Conservation (phyloP, 1,140 invertebrate genomes). For the Rhyacophila brunnea region DNA sequence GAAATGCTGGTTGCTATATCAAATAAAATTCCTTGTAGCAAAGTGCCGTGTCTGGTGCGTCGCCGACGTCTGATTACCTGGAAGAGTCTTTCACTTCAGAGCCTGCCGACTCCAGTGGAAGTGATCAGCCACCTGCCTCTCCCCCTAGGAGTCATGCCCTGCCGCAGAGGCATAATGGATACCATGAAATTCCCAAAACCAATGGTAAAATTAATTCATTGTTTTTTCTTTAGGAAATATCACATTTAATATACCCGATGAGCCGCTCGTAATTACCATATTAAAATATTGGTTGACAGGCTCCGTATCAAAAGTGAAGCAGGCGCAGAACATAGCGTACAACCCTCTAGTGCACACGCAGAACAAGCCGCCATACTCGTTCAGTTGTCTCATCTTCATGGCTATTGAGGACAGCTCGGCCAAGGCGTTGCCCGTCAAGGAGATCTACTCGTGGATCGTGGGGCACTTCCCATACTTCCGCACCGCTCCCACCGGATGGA, state of each 20-base stretch:
- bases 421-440: conserved; percentile 90
- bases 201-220: not conserved
- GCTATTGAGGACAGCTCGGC: conserved; percentile 89
- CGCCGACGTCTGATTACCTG: conserved; percentile 46
- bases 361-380: conserved; percentile 92
- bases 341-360: conserved; percentile 77
- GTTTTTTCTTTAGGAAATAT: too few species aligned
- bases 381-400: conserved; percentile 96
- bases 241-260: too few species aligned
- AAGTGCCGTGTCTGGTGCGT: conserved; percentile 31
- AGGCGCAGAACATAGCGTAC: conserved; percentile 72
- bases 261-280: too few species aligned
- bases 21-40: not conserved
- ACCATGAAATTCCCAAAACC: conserved; percentile 3
- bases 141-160: conserved; percentile 30
- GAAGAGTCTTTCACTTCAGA: conserved; percentile 46
- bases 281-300: conserved; percentile 16
- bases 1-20: too few species aligned
- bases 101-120: conserved; percentile 47
- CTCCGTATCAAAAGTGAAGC: conserved; percentile 56
- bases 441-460: conserved; percentile 97
- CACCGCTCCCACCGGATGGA: conserved; percentile 95
- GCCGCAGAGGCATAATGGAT: conserved; percentile 1
- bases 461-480: conserved; percentile 96
- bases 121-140: conserved; percentile 44